Percentiles rank a stretch among this genome's conserved stretches.
Conservation (phyloP, 2,113 vertebrate genomes). For the Ophthalmolycus amberensis region DNA sequence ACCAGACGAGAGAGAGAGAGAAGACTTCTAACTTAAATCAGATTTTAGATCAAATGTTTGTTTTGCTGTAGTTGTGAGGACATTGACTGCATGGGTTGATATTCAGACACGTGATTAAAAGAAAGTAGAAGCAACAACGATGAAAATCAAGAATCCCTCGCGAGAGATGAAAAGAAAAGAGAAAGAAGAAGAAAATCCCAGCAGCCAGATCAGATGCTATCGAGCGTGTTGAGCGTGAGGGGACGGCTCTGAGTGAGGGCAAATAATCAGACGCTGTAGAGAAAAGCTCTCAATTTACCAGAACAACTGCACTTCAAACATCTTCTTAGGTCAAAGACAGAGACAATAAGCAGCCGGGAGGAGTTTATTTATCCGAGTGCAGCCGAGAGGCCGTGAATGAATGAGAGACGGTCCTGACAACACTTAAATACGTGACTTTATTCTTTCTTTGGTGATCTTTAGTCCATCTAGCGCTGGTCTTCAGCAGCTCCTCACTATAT, state of each 20-base stretch:
- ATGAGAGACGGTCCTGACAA: background rate
- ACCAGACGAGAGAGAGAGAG: too few species aligned
- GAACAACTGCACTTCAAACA: background rate
- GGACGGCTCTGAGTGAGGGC: background rate
- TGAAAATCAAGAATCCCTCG: background rate
- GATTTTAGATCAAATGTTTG: background rate
- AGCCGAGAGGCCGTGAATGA: background rate
- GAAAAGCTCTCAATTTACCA: background rate
- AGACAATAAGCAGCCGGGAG: too few species aligned
- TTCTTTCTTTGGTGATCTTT: background rate
- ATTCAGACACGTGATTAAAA: background rate
- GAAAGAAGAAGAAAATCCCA: background rate
- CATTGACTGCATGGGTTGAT: background rate
- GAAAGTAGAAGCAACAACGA: too few species aligned
- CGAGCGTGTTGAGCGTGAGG: background rate
- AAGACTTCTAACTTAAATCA: too few species aligned
- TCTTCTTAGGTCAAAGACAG: background rate
- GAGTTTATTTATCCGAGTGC: background rate
- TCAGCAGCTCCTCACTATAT: too few species aligned
- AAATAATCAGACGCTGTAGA: background rate
- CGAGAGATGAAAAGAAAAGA: background rate
- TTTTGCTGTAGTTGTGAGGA: background rate
- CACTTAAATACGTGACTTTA: too few species aligned
- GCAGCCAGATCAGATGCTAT: background rate
- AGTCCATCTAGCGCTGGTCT: too few species aligned